These are phyloP conservation scores for Cyprinodon variegatus DNA, from an alignment of 2,113 vertebrate genomes.

Conservation along the genomic window DNA sequence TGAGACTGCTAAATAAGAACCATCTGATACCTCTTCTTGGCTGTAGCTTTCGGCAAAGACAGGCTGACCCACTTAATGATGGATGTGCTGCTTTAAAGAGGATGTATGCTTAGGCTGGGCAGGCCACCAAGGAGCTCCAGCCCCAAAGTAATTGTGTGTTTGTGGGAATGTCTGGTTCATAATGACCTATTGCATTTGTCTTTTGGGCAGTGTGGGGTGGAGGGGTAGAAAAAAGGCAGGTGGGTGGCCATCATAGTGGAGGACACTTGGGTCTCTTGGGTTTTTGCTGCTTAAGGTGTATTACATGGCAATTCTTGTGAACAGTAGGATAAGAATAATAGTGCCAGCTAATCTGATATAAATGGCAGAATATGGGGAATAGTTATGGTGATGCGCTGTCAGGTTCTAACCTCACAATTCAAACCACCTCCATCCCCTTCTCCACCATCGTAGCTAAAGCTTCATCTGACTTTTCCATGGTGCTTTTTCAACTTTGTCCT, in stretches of 20 bases:
- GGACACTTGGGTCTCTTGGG: not conserved
- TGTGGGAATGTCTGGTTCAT: conserved; percentile 23
- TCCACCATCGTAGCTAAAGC: too few relatives aligned
- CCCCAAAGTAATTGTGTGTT: conserved; percentile 12
- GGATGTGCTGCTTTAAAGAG: conserved; percentile 48
- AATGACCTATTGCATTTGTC: conserved; percentile 41
- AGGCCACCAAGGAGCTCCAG: conserved; percentile 50
- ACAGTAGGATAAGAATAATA: too few relatives aligned
- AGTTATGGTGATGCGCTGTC: too few relatives aligned
- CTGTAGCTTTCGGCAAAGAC: conserved; percentile 70
- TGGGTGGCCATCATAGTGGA: conserved; percentile 14
- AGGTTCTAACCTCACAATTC: too few relatives aligned
- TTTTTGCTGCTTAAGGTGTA: not conserved
- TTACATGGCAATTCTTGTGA: too few relatives aligned
- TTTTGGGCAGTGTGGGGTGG: conserved; percentile 22
- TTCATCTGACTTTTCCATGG: too few relatives aligned
- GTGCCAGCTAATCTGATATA: too few relatives aligned
- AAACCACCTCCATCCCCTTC: too few relatives aligned
- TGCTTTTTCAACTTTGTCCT: too few relatives aligned
- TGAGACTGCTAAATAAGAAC: not conserved
- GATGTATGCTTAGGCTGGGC: conserved; percentile 42
- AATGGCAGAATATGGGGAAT: too few relatives aligned
- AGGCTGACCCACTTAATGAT: conserved; percentile 72
- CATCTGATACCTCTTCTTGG: conserved; percentile 11
- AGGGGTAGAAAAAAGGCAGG: conserved; percentile 30